Base-by-base conservation (phyloP, 2,888 invertebrate species). In the Slavum lentiscoides region DNA sequence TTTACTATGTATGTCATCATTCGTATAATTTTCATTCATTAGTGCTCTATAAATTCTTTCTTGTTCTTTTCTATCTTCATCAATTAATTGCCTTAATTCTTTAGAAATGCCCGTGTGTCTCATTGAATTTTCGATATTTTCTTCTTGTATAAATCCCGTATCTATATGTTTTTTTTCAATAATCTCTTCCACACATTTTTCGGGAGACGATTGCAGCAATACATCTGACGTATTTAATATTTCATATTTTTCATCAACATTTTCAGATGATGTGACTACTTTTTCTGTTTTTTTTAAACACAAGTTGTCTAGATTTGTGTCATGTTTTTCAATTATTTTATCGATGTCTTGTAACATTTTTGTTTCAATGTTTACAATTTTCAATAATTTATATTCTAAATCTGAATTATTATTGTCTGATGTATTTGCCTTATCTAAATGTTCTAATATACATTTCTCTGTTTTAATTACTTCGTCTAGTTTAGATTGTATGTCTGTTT, bases 81-180 rank as follows among this genome's bases (percentile, higher is more conserved):
- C 84, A 19, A 84, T 81, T 21, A 83, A 82, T 70, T 82, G 76
- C 81, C 84, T 84, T 11, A 83, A 59, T 74, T 83, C 84, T 82
- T 83, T 82, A 83, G 82, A 66, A 82, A 81, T 61, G 43, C 82
- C 67, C 81, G 81, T 67, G 49, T 82, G n/a, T 82, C 66, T 55
- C 53, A 77, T 37, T 77, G 82, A 66, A 74, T 80, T 69, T 81
- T 82, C n/a, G 68, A 77, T n/a, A 81, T 62, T 53, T 62, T 82
- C 69, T 43, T 66, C 67, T 59, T 30, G 53, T 62, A 1, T 77
- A 23, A 69, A 61, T 17, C 82, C 82, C 0, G 76, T 77, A 1
- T 58, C 53, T n/a, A 82, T 19, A 59, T 74, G 8, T 64, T 37
- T 80, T 64, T 76, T 82, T 53, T 68, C 62, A 55, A 74, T 62